Conservation (phyloP, 2,888 invertebrate species). For the Phyto melanocephala region DNA sequence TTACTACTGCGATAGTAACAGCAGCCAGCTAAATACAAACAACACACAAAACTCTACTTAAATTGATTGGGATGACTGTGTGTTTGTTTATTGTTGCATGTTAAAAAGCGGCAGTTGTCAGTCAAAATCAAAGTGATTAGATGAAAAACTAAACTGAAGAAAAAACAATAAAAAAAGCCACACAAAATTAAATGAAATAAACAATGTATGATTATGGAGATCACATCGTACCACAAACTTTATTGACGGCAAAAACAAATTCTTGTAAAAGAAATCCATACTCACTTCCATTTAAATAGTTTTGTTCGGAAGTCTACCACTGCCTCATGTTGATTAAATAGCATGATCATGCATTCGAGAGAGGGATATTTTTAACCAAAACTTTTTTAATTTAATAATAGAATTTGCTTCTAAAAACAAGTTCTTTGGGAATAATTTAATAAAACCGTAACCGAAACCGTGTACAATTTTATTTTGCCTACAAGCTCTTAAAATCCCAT, state of each 20-base stretch:
- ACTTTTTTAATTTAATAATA: not conserved
- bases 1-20: constrained; percentile 9
- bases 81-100: constrained; percentile 50
- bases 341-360: constrained; percentile 6
- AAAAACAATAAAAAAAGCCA: constrained; percentile 8
- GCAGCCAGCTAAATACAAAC: too few species aligned
- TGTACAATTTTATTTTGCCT: too few species aligned
- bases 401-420: too few species aligned
- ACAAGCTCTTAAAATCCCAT: too few species aligned
- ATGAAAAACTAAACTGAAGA: constrained; percentile 47
- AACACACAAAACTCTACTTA: constrained; percentile 10
- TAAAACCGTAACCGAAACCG: too few species aligned
- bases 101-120: constrained; percentile 74
- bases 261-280: constrained; percentile 5
- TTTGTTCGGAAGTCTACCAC: not conserved
- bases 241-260: constrained; percentile 3
- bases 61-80: constrained; percentile 40
- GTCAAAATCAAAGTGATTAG: constrained; percentile 75
- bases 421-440: too few species aligned
- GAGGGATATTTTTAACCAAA: not conserved
- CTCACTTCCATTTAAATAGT: constrained; percentile 38
- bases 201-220: constrained; percentile 42
- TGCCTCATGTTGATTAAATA: not conserved
- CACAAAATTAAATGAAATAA: not conserved
- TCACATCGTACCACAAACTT: constrained; percentile 13